Evolutionary conservation across 2,113 vertebrate species (phyloP).

Genomic region (Hystrix cristata): DNA sequence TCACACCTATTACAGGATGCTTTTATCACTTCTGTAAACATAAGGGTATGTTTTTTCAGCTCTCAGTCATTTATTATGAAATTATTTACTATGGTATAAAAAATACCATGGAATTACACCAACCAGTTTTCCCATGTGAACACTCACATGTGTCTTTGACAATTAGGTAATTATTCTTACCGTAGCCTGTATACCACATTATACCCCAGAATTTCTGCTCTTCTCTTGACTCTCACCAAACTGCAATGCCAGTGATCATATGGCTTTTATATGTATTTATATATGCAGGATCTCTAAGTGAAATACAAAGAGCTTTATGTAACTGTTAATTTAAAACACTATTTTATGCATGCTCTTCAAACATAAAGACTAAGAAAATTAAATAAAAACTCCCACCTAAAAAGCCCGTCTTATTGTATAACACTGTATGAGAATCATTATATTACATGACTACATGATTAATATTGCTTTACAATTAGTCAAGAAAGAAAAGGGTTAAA

Average conservation of each 20-base stretch:
- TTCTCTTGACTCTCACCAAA: constrained; percentile 35
- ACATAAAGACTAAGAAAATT: constrained; percentile 13
- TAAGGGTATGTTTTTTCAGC: not conserved
- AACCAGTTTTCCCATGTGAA: fast-evolving
- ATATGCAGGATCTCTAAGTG: not conserved
- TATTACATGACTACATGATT: not conserved
- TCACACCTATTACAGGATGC: not conserved
- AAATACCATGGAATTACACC: not conserved
- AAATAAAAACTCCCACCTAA: not conserved
- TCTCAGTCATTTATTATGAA: constrained; percentile 17
- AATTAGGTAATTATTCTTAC: not conserved
- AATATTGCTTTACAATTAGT: constrained; percentile 79
- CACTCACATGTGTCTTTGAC: not conserved
- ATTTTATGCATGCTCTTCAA: not conserved
- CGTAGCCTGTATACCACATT: not conserved
- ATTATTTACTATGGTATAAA: constrained; percentile 5
- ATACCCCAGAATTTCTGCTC: not conserved
- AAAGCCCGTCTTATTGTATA: not conserved
- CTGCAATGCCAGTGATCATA: not conserved
- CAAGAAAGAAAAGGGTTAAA: constrained; percentile 90
- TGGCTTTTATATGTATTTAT: not conserved
- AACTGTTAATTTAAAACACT: constrained; percentile 46
- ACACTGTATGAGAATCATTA: not conserved
- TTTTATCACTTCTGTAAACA: not conserved
- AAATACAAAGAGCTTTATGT: constrained; percentile 26